Evolutionary conservation across 2,888 invertebrate genomes (phyloP).

Genomic region (Eupithecia dodoneata): DNA sequence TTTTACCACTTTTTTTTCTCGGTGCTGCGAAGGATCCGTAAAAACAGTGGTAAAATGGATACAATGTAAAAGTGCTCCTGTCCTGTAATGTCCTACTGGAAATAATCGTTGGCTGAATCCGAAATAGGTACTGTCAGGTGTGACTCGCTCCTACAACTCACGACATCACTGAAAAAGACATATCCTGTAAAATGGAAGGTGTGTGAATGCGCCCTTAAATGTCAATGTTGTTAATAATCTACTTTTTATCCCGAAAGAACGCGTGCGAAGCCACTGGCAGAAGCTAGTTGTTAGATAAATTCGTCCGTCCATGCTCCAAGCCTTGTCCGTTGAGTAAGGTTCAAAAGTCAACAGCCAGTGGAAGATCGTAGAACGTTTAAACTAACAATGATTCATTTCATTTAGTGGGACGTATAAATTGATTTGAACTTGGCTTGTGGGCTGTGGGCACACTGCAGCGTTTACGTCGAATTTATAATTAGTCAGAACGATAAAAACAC

Average conservation of each 20-base stretch:
- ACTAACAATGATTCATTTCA: slow-evolving; percentile 42
- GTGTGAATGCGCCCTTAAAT: too few species aligned
- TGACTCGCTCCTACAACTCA: too few species aligned
- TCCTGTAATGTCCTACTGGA: too few species aligned
- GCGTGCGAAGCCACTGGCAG: not conserved
- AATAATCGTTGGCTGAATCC: too few species aligned
- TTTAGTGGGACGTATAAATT: slow-evolving; percentile 41
- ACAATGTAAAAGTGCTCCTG: too few species aligned
- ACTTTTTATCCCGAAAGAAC: not conserved
- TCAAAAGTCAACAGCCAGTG: slow-evolving; percentile 34
- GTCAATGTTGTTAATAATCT: too few species aligned
- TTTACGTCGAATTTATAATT: not conserved
- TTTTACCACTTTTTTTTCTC: too few species aligned
- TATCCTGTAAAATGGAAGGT: too few species aligned
- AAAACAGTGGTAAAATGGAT: too few species aligned
- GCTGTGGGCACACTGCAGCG: not conserved
- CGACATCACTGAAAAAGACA: too few species aligned
- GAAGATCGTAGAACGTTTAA: slow-evolving; percentile 15
- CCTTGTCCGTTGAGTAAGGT: slow-evolving; percentile 20
- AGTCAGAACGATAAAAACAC: not conserved
- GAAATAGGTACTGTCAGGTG: too few species aligned
- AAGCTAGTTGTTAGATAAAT: not conserved
- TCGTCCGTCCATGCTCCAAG: not conserved
- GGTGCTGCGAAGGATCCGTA: too few species aligned
- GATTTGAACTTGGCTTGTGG: slow-evolving; percentile 43